Conservation (phyloP, 2,113 vertebrate species). For the Cyprinodon tularosa region DNA sequence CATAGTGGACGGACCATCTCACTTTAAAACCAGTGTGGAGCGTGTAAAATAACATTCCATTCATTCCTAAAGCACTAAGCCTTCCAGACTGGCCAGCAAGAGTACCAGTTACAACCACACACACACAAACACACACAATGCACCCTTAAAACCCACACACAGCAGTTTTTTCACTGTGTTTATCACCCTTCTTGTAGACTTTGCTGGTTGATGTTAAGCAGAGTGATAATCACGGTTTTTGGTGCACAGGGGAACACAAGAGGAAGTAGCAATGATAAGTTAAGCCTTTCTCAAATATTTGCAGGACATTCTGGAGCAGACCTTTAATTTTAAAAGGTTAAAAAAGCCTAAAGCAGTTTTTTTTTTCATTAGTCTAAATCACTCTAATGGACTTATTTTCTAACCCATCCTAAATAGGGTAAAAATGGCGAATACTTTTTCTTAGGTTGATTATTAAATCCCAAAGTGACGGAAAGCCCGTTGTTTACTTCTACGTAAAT, state of each 20-base stretch:
- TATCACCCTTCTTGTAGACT: constrained; percentile 4
- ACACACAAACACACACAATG: constrained; percentile 13
- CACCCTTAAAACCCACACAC: constrained; percentile 1
- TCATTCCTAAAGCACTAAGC: constrained; percentile 78
- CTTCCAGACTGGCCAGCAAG: constrained; percentile 56
- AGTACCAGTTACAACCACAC: constrained; percentile 30
- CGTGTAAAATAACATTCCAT: constrained; percentile 78
- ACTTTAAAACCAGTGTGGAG: constrained; percentile 30
- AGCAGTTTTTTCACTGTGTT: constrained; percentile 3
- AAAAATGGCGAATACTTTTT: too few relatives aligned
- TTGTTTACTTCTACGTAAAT: too few relatives aligned
- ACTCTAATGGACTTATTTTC: constrained; percentile 2
- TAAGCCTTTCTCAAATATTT: constrained; percentile 14
- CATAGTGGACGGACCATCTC: background rate
- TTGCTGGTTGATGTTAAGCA: background rate
- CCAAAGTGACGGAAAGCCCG: too few relatives aligned
- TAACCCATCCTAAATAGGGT: background rate
- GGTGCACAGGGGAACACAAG: constrained; percentile 4
- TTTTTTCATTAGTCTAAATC: background rate
- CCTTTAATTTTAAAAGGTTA: constrained; percentile 8
- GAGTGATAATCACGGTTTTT: constrained; percentile 21
- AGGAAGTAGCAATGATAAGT: constrained; percentile 24
- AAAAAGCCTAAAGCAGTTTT: background rate
- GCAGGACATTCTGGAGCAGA: background rate
- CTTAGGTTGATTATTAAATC: background rate